Evolutionary conservation across 2,113 vertebrate genomes (phyloP).

Genomic region (Podiceps cristatus): DNA sequence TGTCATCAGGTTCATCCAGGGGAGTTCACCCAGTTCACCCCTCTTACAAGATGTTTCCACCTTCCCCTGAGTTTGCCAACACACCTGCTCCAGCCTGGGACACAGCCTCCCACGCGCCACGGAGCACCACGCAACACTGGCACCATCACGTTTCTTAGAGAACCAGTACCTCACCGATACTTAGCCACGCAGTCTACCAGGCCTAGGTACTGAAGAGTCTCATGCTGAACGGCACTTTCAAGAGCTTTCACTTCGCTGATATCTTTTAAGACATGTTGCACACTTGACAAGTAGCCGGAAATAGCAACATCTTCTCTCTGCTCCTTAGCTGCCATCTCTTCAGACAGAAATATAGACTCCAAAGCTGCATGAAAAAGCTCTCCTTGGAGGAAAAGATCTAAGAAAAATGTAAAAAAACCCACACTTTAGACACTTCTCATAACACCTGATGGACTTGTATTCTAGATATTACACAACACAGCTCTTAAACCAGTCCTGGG

Average conservation of each 20-base stretch:
- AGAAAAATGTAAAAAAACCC: background rate
- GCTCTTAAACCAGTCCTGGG: background rate
- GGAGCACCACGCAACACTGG: fast-evolving
- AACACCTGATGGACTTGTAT: background rate
- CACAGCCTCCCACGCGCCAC: fast-evolving
- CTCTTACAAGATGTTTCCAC: background rate
- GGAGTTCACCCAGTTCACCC: background rate
- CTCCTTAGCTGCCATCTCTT: background rate
- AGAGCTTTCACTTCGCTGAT: conserved; percentile 84
- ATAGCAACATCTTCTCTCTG: background rate
- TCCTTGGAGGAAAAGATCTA: conserved; percentile 91
- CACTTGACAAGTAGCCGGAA: conserved; percentile 85
- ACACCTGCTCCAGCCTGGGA: background rate
- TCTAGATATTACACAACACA: background rate
- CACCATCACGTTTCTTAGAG: background rate
- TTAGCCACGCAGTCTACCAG: conserved; percentile 92
- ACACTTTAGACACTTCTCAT: background rate
- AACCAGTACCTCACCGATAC: conserved; percentile 83
- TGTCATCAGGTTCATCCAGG: background rate
- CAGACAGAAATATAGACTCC: conserved; percentile 80
- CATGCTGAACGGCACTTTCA: conserved; percentile 90
- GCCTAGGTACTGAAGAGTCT: conserved; percentile 84
- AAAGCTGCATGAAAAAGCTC: conserved; percentile 86
- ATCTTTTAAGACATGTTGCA: conserved; percentile 84
- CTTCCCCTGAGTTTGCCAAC: background rate